A percentile compares a stretch with the other conserved stretches of the same genome.
Evolutionary conservation across 2,113 vertebrate genomes (phyloP).

Genomic region (Sinocyclocheilus maitianheensis): DNA sequence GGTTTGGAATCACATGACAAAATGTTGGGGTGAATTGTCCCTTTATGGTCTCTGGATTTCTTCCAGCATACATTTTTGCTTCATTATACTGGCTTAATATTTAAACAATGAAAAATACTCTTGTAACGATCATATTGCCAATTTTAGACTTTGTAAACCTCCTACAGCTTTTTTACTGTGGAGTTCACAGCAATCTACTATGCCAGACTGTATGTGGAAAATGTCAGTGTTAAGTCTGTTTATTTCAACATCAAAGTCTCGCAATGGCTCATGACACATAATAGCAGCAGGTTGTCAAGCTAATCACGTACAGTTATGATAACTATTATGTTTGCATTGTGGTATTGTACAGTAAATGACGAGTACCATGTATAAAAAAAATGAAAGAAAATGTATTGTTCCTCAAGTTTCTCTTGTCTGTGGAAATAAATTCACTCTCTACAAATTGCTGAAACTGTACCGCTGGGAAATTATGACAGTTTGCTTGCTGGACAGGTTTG

Average conservation of each 20-base stretch:
- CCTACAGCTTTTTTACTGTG: background rate
- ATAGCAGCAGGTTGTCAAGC: slow-evolving; percentile 26
- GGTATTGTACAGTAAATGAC: background rate
- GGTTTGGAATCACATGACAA: background rate
- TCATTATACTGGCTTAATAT: background rate
- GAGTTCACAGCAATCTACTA: slow-evolving; percentile 9
- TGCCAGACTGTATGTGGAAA: slow-evolving; percentile 9
- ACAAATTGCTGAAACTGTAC: slow-evolving; percentile 47
- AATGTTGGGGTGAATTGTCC: too few relatives aligned
- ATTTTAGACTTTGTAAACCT: slow-evolving; percentile 16
- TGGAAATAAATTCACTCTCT: slow-evolving; percentile 20
- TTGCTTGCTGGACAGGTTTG: slow-evolving; percentile 51
- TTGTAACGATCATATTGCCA: slow-evolving; percentile 16
- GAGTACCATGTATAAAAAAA: slow-evolving; percentile 41
- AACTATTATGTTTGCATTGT: slow-evolving; percentile 35
- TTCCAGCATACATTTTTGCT: slow-evolving; percentile 10
- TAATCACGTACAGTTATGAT: slow-evolving; percentile 37
- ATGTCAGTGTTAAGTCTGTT: slow-evolving; percentile 24
- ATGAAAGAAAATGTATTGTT: slow-evolving; percentile 34
- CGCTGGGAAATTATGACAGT: slow-evolving; percentile 50
- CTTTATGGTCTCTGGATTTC: background rate
- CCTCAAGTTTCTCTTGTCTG: slow-evolving; percentile 30
- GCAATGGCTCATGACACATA: slow-evolving; percentile 19
- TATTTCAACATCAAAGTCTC: slow-evolving; percentile 26
- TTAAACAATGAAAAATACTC: slow-evolving; percentile 1